A percentile compares a stretch with the other conserved stretches of the same genome.
Conservation (phyloP, 2,888 invertebrate species). For the Crocallis elinguaria region DNA sequence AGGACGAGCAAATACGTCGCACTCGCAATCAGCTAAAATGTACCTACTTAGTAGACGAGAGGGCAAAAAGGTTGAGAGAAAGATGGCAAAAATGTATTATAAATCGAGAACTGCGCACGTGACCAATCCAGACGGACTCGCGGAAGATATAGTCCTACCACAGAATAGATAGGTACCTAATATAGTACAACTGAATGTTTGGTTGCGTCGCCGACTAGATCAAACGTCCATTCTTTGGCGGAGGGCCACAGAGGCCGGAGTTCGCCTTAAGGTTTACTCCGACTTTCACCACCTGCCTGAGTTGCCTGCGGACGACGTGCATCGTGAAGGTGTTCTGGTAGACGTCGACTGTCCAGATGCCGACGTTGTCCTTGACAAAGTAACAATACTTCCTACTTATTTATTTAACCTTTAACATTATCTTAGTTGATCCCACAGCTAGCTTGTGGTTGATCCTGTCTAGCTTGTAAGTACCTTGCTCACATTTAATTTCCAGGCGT, state of each 20-base stretch:
- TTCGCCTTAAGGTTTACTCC: conserved; percentile 42
- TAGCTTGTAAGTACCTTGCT: not conserved
- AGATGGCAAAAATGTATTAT: no score
- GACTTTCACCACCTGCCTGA: conserved; percentile 33
- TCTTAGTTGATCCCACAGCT: no score
- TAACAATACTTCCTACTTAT: conserved; percentile 1
- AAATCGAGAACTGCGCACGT: no score
- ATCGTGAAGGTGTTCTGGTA: conserved; percentile 63
- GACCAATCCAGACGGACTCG: no score
- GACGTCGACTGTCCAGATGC: conserved; percentile 57
- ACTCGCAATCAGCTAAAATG: no score
- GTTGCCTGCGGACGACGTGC: conserved; percentile 49
- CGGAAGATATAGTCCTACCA: no score
- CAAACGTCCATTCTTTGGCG: conserved; percentile 40
- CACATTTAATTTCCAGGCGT: conserved; percentile 53
- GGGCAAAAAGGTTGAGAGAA: no score
- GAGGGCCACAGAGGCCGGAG: conserved; percentile 38
- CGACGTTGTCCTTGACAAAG: conserved; percentile 12
- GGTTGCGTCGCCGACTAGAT: conserved; percentile 36
- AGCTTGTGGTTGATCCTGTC: no score
- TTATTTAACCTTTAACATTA: no score
- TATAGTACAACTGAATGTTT: not conserved
- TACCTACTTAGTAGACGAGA: no score
- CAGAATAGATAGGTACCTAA: not conserved
- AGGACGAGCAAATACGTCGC: no score